phyloP scores from a whole-genome alignment of 2,113 vertebrate genomes.

The Labeo catla region DNA sequence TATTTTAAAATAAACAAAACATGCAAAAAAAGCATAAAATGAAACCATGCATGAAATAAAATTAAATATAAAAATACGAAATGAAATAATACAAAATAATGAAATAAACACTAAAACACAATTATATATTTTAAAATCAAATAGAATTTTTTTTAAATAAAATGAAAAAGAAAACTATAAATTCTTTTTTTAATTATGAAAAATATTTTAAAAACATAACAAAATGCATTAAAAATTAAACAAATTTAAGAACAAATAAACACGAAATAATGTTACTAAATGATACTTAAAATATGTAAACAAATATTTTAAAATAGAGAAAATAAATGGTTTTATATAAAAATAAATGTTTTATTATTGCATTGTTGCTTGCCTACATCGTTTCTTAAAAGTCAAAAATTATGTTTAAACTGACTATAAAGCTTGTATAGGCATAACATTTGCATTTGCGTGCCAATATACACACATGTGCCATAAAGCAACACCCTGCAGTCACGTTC shows the following conservation, averaged over 20 bases:
- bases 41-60: not conserved
- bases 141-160: not conserved
- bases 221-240: too few relatives aligned
- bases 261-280: not conserved
- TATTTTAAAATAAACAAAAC: not conserved
- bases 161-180: too few relatives aligned
- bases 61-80: not conserved
- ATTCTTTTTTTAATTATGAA: too few relatives aligned
- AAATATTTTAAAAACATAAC: too few relatives aligned
- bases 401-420: not conserved
- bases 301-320: not conserved
- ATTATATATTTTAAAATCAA: not conserved
- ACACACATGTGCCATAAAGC: not conserved
- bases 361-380: not conserved
- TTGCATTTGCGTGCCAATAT: conserved; percentile 12
- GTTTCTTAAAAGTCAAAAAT: not conserved
- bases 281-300: not conserved
- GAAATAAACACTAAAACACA: not conserved
- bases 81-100: too few relatives aligned
- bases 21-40: not conserved
- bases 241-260: too few relatives aligned
- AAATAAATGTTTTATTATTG: not conserved
- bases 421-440: not conserved
- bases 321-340: not conserved
- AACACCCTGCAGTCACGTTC: not conserved